Base-by-base conservation (phyloP, 2,797 vertebrate genomes). In the Moxostoma hubbsi region DNA sequence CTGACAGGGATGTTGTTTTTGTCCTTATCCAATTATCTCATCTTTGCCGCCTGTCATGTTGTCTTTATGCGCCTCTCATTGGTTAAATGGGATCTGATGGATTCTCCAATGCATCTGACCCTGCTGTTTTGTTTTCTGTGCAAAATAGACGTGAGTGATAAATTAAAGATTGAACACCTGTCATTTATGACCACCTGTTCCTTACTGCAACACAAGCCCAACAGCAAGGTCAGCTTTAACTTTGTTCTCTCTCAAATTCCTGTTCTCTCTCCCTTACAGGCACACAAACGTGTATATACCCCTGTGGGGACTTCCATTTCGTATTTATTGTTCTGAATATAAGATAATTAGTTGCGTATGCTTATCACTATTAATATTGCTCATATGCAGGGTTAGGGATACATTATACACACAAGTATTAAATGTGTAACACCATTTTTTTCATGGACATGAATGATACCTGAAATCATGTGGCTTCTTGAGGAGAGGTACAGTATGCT, bases 21-120 rank as follows among this genome's bases (percentile, higher is more conserved):
- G 36, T 64, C 57, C 50, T 69, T 57, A 12, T 77, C 24, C 36
- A 18, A 77, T 77, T 77, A 73, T 72, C 67, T 72, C 59, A 72
- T 62, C 69, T 77, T 46, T 45, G 4, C 69, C 50, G 43, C 61
- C 53, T 72, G 80, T 53, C 80, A 73, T 51, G 54, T 61, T 49
- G 63, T 73, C 36, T 78, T 82, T 73, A 68, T 36, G 16, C 11
- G 12, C 70, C 50, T 78, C 43, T 82, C 55, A 82, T 18, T 77
- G 63, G 50, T 54, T 82, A 82, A 78, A 82, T 73, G 63, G 71
- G 47, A 49, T 58, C 58, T 84, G 81, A 24, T 24, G 24, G 64
- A 64, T 59, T 16, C 10, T n/a, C 63, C 58, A 75, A 65, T 80
- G 18, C 9, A 46, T 11, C 55, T 55, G 69, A 77, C 47, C 43